Evolutionary conservation across 2,797 vertebrate genomes (phyloP).

Genomic region (Chiroxiphia lanceolata): DNA sequence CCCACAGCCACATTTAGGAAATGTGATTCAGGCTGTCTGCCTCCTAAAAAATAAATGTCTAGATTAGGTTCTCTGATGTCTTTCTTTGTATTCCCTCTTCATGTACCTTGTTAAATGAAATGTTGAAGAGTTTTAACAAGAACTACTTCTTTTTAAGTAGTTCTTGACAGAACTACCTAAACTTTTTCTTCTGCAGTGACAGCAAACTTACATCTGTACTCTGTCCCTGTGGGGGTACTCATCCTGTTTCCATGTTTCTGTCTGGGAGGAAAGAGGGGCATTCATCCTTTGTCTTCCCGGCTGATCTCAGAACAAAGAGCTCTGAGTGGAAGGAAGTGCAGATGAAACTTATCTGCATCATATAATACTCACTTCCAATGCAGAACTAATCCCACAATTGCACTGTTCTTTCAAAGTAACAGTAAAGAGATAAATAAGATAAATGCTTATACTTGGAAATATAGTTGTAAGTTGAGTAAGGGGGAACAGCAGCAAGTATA

Average conservation of each 20-base stretch:
- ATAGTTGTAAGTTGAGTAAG: neutral
- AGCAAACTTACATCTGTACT: neutral
- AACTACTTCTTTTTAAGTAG: neutral
- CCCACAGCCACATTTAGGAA: neutral
- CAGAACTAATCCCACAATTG: neutral
- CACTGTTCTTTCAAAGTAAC: neutral
- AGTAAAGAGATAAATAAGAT: neutral
- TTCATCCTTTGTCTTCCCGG: neutral
- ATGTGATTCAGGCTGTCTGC: neutral
- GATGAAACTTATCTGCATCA: neutral
- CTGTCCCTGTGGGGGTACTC: neutral
- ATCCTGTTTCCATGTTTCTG: neutral
- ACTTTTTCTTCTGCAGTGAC: neutral
- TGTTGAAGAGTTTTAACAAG: neutral
- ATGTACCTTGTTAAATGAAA: neutral
- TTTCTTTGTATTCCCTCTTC: neutral
- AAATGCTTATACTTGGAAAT: neutral
- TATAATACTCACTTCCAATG: neutral
- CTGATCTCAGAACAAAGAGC: constrained; percentile 22
- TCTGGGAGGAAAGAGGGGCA: neutral
- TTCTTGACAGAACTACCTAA: neutral
- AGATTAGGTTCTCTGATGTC: neutral
- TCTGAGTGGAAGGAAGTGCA: neutral
- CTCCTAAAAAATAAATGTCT: neutral
- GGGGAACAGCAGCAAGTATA: neutral